Evolutionary conservation across 2,113 vertebrate genomes (phyloP).

Genomic region (Prunella himalayana): DNA sequence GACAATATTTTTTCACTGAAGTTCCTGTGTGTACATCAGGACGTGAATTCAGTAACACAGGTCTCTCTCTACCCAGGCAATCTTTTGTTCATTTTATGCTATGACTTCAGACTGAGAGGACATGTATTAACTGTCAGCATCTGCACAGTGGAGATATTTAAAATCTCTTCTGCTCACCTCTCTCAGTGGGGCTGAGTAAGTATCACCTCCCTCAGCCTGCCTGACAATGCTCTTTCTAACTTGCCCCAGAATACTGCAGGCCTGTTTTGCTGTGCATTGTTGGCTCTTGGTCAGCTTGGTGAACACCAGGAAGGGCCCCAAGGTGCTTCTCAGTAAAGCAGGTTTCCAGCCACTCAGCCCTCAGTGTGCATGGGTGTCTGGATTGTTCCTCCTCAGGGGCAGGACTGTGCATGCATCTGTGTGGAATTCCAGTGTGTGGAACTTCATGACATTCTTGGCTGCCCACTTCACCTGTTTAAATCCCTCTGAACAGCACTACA

Average conservation of each 20-base stretch:
- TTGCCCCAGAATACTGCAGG: not conserved
- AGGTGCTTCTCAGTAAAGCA: not conserved
- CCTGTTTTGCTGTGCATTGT: not conserved
- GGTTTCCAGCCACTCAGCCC: not conserved
- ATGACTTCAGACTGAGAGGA: not conserved
- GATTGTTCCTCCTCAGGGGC: not conserved
- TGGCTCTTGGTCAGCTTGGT: not conserved
- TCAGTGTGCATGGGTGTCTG: not conserved
- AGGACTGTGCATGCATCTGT: not conserved
- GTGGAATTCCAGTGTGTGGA: not conserved
- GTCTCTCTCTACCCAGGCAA: not conserved
- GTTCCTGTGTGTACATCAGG: not conserved
- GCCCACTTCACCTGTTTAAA: not conserved
- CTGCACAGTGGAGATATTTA: not conserved
- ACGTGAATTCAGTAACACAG: not conserved
- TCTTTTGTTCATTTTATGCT: not conserved
- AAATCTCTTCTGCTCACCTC: not conserved
- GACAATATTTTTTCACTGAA: not conserved
- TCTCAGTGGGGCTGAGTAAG: not conserved
- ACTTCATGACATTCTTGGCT: not conserved
- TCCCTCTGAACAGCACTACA: not conserved
- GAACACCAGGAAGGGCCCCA: not conserved
- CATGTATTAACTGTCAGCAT: not conserved
- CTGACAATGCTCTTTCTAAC: not conserved
- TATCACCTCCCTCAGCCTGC: not conserved